Base-by-base conservation (phyloP, 2,113 vertebrate species). In the Parus major region DNA sequence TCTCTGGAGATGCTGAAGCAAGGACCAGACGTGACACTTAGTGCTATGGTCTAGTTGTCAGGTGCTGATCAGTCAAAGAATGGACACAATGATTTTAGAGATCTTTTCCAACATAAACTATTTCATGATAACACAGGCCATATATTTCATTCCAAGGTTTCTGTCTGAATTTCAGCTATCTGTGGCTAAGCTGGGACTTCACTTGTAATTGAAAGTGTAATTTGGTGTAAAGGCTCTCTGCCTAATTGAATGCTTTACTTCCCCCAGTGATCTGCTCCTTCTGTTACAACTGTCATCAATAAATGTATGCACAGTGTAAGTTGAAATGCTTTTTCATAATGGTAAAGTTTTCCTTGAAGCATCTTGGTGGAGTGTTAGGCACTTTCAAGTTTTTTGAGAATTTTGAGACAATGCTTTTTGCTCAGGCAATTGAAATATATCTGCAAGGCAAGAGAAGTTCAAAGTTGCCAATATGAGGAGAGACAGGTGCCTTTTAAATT, bases 401-500 rank as follows among this genome's bases (percentile, higher is more conserved):
- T 70, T 95, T 50, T 82, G 49, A 82, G 57, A 39, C 23, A 29
- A 59, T 76, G 69, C 17, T 81, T 88, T 88, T 85, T 94, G 19
- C 57, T 90, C 71, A 82, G 53, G 65, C 72, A 83, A 65, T 77
- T 92, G 81, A 93, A 95, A 89, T 78, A 46, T 78, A 72, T 95
- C 94, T 90, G 69, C 76, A 94, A 93, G 80, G 91, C 84, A 94
- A 94, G 50, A 90, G 55, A 42, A 93, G 92, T 95, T 95, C 86
- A 92, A 96, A 96, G 94, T 78, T 94, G 71, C 77, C 80, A 61
- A 70, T 93, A 94, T 93, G 46, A 90, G 82, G 55, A 83, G 65
- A 96, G 93, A 93, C 86, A 88, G 60, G 81, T 87, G 59, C 65
- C 46, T 81, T 94, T 88, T 95, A 88, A 95, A 97, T 96, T 94